Conservation (phyloP, 2,797 vertebrate genomes). For the Erpetoichthys calabaricus region DNA sequence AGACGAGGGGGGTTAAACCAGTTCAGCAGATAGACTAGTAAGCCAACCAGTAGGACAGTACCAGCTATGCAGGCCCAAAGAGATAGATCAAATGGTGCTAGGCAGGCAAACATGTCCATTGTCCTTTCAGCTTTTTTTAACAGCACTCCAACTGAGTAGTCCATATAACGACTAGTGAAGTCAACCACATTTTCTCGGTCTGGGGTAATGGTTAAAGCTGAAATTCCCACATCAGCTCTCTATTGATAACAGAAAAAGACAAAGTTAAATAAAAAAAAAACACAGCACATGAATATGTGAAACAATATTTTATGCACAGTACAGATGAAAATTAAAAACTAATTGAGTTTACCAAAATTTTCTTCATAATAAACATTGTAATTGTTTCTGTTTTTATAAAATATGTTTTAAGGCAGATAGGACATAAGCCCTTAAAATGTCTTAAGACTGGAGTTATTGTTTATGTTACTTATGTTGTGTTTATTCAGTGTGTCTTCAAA, state of each 20-base stretch:
- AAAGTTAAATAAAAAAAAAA: constrained; percentile 18
- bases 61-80: constrained; percentile 96
- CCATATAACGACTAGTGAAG: constrained; percentile 95
- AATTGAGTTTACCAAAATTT: no score
- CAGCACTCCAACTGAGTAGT: constrained; percentile 91
- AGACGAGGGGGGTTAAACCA: constrained; percentile 93
- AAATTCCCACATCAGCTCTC: constrained; percentile 92
- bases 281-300: constrained; percentile 18
- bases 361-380: no score
- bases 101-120: constrained; percentile 93
- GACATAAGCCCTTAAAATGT: no score
- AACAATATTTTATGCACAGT: neutral
- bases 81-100: constrained; percentile 90
- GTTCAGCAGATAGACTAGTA: constrained; percentile 89
- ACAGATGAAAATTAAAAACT: no score
- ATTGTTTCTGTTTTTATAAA: no score
- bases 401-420: no score
- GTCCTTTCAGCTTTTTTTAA: constrained; percentile 89
- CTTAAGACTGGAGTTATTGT: no score
- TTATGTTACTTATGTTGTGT: no score
- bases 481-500: no score
- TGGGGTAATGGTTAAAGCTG: constrained; percentile 91
- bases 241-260: constrained; percentile 30
- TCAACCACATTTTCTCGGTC: constrained; percentile 94
- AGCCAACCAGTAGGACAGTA: constrained; percentile 82